Evolutionary conservation across 2,113 vertebrate genomes (phyloP).

Genomic region (Tachycineta bicolor): DNA sequence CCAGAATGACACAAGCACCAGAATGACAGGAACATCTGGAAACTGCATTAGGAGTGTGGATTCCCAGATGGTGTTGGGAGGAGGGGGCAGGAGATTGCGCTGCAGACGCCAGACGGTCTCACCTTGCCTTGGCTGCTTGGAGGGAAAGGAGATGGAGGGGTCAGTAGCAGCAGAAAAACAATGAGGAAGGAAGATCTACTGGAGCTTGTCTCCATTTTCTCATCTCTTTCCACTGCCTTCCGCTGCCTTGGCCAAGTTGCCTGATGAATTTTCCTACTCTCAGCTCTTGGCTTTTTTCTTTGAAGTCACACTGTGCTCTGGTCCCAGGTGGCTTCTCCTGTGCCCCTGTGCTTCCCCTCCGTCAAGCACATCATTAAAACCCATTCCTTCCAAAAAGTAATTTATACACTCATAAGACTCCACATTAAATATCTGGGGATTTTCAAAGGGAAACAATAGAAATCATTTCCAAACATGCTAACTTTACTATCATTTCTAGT

Average conservation of each 20-base stretch:
- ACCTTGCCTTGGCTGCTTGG: conserved; percentile 30
- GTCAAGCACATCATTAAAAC: conserved; percentile 50
- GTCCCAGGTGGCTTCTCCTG: conserved; percentile 28
- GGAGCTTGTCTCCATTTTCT: conserved; percentile 39
- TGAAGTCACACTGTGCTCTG: conserved; percentile 7
- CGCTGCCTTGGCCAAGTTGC: background rate
- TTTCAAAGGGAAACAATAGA: conserved; percentile 47
- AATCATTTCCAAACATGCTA: conserved; percentile 45
- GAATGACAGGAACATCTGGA: conserved; percentile 40
- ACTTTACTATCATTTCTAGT: conserved; percentile 7
- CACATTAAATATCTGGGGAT: conserved; percentile 32
- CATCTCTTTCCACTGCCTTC: conserved; percentile 30
- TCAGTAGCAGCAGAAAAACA: conserved; percentile 34
- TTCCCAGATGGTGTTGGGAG: conserved; percentile 32
- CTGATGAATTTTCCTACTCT: conserved; percentile 61
- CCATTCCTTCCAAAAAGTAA: conserved; percentile 29
- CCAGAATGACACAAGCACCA: conserved; percentile 15
- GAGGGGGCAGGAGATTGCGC: background rate
- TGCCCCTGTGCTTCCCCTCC: conserved; percentile 37
- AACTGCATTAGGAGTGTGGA: conserved; percentile 17
- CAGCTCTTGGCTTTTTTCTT: conserved; percentile 24
- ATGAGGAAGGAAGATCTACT: conserved; percentile 40
- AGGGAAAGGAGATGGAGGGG: conserved; percentile 12
- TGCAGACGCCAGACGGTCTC: conserved; percentile 39
- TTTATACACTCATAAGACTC: conserved; percentile 27